Percentiles rank a stretch among this genome's conserved stretches.
Evolutionary conservation across 2,113 vertebrate genomes (phyloP).

Genomic region (Alosa alosa): DNA sequence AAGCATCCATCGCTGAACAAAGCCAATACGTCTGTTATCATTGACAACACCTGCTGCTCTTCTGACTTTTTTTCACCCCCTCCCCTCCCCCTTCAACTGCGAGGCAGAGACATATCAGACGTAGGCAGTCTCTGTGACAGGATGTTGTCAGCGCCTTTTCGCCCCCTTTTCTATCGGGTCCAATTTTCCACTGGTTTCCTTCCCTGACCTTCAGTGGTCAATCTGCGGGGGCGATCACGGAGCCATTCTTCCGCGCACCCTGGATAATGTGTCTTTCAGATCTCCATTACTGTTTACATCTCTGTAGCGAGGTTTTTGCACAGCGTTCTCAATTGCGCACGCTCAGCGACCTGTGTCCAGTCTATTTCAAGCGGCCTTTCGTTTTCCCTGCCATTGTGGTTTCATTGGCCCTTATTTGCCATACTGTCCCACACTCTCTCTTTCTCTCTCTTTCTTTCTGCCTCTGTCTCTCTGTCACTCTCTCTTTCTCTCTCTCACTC

Average conservation of each 20-base stretch:
- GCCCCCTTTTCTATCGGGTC: constrained; percentile 53
- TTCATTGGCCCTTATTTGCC: neutral
- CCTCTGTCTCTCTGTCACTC: neutral
- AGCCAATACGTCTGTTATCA: constrained; percentile 32
- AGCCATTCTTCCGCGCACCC: constrained; percentile 6
- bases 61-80: constrained; percentile 17
- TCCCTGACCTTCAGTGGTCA: constrained; percentile 23
- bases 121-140: constrained; percentile 63
- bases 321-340: neutral
- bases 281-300: constrained; percentile 13
- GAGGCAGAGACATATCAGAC: constrained; percentile 54
- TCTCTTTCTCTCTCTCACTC: neutral
- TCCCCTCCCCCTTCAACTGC: constrained; percentile 41
- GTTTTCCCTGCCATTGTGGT: neutral
- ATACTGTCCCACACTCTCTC: neutral
- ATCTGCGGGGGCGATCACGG: constrained; percentile 8
- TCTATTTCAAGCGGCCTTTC: neutral
- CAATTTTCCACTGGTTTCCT: constrained; percentile 57
- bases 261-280: constrained; percentile 19
- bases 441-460: neutral
- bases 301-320: neutral
- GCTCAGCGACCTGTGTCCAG: constrained; percentile 4
- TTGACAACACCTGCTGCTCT: constrained; percentile 49
- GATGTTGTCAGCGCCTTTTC: constrained; percentile 52
- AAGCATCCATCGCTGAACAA: constrained; percentile 27